A percentile compares a stretch with the other conserved stretches of the same genome.
Conservation (phyloP, 2,113 vertebrate genomes). For the Melospiza melodia region DNA sequence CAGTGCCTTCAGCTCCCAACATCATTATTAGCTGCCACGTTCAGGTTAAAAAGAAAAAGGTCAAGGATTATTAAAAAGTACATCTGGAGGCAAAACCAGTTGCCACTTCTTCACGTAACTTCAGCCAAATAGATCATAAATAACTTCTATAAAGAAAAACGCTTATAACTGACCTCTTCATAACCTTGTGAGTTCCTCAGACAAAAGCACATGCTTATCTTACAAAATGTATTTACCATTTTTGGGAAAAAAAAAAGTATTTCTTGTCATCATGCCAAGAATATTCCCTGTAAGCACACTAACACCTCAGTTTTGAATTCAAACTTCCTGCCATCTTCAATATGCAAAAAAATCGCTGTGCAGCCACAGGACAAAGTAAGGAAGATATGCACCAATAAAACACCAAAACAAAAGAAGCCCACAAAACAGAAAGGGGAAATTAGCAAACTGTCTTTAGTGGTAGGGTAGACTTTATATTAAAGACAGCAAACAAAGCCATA, state of each 20-base stretch:
- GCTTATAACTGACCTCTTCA: not conserved
- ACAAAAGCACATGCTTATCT: not conserved
- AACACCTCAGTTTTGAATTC: slow-evolving; percentile 16
- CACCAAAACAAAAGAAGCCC: not conserved
- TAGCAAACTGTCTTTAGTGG: not conserved
- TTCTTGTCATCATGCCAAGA: not conserved
- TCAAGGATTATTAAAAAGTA: not conserved
- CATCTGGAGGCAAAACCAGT: not conserved
- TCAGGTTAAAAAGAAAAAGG: not conserved
- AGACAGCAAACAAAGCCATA: not conserved
- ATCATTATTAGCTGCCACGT: not conserved
- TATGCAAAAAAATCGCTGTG: not conserved
- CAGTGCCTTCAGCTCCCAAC: not conserved
- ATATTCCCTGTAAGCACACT: not conserved
- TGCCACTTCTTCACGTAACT: not conserved
- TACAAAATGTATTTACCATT: not conserved
- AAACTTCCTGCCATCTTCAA: slow-evolving; percentile 26
- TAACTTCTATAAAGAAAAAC: not conserved
- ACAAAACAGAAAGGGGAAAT: not conserved
- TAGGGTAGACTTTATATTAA: not conserved
- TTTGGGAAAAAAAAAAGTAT: not conserved
- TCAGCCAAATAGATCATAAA: not conserved
- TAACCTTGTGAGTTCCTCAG: not conserved
- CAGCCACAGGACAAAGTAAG: not conserved
- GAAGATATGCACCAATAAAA: not conserved